Evolutionary conservation across 2,888 invertebrate species (phyloP).

Genomic region (Smittia sp.): DNA sequence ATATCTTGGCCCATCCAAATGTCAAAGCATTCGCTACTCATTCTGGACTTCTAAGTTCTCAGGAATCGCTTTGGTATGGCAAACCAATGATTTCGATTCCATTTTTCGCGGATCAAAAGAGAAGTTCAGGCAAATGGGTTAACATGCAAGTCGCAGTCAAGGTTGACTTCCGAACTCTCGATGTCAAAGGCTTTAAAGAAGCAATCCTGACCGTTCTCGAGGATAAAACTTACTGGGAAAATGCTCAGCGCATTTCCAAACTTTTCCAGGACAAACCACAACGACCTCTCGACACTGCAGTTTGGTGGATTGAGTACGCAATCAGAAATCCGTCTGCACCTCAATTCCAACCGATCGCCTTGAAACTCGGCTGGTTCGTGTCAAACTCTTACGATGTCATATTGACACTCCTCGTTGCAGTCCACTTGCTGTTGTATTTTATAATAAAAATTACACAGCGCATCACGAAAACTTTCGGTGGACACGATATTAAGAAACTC

Average conservation of each 20-base stretch:
- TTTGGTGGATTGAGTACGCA: slow-evolving; percentile 40
- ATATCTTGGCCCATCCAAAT: slow-evolving; percentile 47
- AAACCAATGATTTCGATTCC: slow-evolving; percentile 42
- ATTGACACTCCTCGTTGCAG: not conserved
- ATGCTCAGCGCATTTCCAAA: slow-evolving; percentile 25
- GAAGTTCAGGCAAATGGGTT: not conserved
- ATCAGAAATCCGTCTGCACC: slow-evolving; percentile 24
- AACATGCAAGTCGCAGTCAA: not conserved
- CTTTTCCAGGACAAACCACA: slow-evolving; percentile 18
- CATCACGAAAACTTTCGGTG: not conserved
- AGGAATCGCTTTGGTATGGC: slow-evolving; percentile 40
- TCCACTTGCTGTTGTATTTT: not conserved
- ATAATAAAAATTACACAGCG: not conserved
- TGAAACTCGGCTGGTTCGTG: slow-evolving; percentile 28
- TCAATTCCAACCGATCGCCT: not conserved
- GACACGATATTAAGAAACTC: not conserved
- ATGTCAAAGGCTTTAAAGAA: slow-evolving; percentile 16
- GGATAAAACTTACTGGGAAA: slow-evolving; percentile 9
- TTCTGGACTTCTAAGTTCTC: slow-evolving; percentile 39
- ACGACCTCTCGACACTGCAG: slow-evolving; percentile 13
- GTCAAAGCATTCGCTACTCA: slow-evolving; percentile 40
- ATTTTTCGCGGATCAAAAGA: slow-evolving; percentile 41
- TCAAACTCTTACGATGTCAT: slow-evolving; percentile 26
- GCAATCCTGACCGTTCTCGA: slow-evolving; percentile 17
- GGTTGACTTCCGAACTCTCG: slow-evolving; percentile 7